Percentiles rank a stretch among this genome's conserved stretches.
phyloP scores from a whole-genome alignment of 2,888 invertebrate species.

The Andrena hattorfiana region DNA sequence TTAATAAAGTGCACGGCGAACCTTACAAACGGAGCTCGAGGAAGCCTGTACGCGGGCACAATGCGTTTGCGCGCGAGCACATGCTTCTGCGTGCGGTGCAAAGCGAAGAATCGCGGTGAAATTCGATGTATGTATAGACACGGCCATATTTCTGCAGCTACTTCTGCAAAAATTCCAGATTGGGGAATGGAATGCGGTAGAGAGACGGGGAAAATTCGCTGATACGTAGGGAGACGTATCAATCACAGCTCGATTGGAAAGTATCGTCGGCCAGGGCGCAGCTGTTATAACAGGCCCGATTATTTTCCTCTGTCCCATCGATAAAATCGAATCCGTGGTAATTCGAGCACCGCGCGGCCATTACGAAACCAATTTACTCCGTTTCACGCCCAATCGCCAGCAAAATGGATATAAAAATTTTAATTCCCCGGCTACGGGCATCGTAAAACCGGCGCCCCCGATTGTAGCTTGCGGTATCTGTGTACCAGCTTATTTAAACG shows the following conservation, averaged over 20 bases:
- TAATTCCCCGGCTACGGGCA: constrained; percentile 46
- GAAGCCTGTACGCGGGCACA: constrained; percentile 35
- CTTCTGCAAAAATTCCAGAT: background rate
- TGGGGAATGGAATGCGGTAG: background rate
- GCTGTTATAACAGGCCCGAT: constrained; percentile 18
- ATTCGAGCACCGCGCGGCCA: constrained; percentile 47
- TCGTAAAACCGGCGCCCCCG: constrained; percentile 25
- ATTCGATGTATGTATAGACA: constrained; percentile 21
- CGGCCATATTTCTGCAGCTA: constrained; percentile 12
- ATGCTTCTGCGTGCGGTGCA: background rate
- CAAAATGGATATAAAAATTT: constrained; percentile 53
- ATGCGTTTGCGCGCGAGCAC: constrained; percentile 9
- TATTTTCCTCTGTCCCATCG: constrained; percentile 47
- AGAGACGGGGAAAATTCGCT: background rate
- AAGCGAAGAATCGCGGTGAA: constrained; percentile 27
- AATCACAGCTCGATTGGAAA: constrained; percentile 17
- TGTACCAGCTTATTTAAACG: constrained; percentile 20
- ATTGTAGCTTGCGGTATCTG: constrained; percentile 22
- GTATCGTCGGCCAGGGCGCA: background rate
- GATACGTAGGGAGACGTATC: constrained; percentile 23
- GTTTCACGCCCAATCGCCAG: constrained; percentile 52
- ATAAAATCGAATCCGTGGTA: constrained; percentile 53
- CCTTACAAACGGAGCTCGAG: constrained; percentile 47
- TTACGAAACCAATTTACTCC: constrained; percentile 55
- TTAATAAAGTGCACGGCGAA: constrained; percentile 53